Evolutionary conservation across 1,140 invertebrate genomes (phyloP).

Genomic region (Trichonephila clavipes): DNA sequence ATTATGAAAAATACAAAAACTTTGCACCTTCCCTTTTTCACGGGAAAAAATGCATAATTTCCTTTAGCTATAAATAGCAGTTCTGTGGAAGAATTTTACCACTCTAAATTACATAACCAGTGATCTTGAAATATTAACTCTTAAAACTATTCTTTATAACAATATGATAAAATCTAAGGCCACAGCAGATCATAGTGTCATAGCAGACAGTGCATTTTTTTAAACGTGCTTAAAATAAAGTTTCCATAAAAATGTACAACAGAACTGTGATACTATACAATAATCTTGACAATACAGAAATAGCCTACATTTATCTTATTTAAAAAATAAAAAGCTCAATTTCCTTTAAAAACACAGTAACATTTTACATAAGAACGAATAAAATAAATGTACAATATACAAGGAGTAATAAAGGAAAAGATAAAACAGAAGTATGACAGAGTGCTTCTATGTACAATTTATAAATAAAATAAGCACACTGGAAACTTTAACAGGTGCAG

Average conservation of each 20-base stretch:
- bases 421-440: constrained; percentile 42
- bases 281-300: not conserved
- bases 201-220: constrained; percentile 69
- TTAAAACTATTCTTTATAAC: constrained; percentile 74
- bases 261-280: not conserved
- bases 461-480: constrained; percentile 76
- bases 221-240: constrained; percentile 65
- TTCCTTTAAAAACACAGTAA: constrained; percentile 12
- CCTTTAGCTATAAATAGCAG: constrained; percentile 71
- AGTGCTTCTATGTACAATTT: constrained; percentile 72
- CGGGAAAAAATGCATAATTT: constrained; percentile 19
- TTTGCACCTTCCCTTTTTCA: not conserved
- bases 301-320: constrained; percentile 40
- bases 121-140: constrained; percentile 76
- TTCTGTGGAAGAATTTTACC: constrained; percentile 73
- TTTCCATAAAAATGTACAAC: constrained; percentile 27
- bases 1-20: constrained; percentile 61
- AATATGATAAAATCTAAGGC: constrained; percentile 77
- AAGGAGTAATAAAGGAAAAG: constrained; percentile 10
- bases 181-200: constrained; percentile 73
- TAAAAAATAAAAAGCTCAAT: constrained; percentile 48
- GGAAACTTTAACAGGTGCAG: constrained; percentile 75
- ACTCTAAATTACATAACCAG: constrained; percentile 76
- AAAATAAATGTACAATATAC: constrained; percentile 51
- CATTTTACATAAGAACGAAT: not conserved